Conservation (phyloP, 2,113 vertebrate genomes). For the Platysteira castanea region DNA sequence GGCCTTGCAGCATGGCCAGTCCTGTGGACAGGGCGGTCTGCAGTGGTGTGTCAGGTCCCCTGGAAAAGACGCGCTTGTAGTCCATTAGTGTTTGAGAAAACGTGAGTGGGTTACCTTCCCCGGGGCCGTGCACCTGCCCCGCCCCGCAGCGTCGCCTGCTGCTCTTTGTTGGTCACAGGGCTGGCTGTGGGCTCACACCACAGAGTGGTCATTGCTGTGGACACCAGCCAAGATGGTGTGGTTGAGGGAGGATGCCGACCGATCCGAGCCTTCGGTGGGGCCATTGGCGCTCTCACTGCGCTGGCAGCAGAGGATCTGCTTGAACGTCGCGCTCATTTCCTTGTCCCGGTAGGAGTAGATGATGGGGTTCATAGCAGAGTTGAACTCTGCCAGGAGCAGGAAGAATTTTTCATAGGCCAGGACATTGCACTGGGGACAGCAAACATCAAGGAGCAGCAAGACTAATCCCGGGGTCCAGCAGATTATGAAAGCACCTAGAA, state of each 20-base stretch:
- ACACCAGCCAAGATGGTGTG: constrained; percentile 88
- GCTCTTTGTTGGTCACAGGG: background rate
- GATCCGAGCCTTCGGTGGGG: constrained; percentile 88
- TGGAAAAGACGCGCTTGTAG: constrained; percentile 57
- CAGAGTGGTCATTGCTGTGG: constrained; percentile 92
- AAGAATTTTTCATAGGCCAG: constrained; percentile 97
- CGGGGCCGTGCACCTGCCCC: background rate
- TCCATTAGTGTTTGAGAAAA: constrained; percentile 75
- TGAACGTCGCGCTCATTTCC: constrained; percentile 97
- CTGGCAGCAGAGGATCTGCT: constrained; percentile 96
- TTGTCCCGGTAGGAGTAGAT: constrained; percentile 99
- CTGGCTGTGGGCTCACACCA: constrained; percentile 77
- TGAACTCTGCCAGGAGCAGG: constrained; percentile 94
- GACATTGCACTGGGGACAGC: constrained; percentile 87
- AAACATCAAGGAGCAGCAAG: constrained; percentile 92
- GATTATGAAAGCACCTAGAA: constrained; percentile 91
- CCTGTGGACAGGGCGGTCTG: background rate
- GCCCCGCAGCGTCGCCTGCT: background rate
- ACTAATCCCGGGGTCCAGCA: constrained; percentile 98
- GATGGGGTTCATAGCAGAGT: constrained; percentile 99
- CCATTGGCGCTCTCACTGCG: constrained; percentile 86
- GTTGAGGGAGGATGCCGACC: constrained; percentile 93
- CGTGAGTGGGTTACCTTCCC: constrained; percentile 36
- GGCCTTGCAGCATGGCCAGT: background rate
- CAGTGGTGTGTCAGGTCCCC: background rate